phyloP scores from a whole-genome alignment of 1,140 invertebrate genomes.

The Pseudomyrmex cubaensis region DNA sequence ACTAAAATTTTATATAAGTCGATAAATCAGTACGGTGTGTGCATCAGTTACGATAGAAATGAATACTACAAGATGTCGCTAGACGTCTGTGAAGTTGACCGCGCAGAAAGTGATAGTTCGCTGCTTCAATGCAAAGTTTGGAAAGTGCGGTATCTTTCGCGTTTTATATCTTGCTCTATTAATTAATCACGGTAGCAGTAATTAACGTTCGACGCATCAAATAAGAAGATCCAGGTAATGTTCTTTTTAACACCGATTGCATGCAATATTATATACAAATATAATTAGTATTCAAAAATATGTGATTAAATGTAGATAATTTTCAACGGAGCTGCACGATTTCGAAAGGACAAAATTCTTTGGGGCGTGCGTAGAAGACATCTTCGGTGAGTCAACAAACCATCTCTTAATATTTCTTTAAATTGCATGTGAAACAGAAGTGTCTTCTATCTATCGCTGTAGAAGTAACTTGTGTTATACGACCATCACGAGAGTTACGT shows the following conservation, averaged over 20 bases:
- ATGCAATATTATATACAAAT: background rate
- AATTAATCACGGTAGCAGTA: background rate
- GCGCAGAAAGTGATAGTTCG: background rate
- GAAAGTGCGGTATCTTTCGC: background rate
- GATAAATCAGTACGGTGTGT: no score
- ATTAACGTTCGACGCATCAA: background rate
- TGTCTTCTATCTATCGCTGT: no score
- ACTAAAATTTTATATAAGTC: no score
- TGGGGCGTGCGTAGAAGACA: no score
- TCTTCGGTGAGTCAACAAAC: background rate
- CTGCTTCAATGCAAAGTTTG: background rate
- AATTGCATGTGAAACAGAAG: background rate
- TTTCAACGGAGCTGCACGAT: background rate
- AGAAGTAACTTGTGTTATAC: conserved; percentile 9
- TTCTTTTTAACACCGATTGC: background rate
- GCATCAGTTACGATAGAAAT: no score
- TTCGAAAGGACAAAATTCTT: no score
- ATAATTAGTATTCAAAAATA: conserved; percentile 1
- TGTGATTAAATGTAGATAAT: background rate
- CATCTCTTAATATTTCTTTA: background rate
- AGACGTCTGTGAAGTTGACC: background rate
- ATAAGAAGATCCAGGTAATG: background rate
- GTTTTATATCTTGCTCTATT: background rate
- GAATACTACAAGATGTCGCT: background rate
- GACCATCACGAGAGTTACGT: background rate